Evolutionary conservation across 2,797 vertebrate species (phyloP).

Genomic region (Sibirionetta formosa): DNA sequence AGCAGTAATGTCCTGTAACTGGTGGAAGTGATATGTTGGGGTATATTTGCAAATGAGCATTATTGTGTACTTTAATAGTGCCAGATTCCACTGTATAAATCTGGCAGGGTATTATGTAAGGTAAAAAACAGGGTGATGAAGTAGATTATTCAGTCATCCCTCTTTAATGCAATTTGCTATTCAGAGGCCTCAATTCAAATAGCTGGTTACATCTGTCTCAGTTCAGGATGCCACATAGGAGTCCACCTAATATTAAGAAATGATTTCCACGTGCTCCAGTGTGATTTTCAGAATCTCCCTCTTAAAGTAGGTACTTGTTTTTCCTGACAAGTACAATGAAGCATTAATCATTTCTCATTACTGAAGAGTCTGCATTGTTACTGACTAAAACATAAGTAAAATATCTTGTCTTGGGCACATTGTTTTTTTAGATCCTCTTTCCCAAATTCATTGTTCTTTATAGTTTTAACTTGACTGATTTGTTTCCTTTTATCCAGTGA

Average conservation of each 20-base stretch:
- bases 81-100: background rate
- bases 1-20: background rate
- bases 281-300: background rate
- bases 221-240: background rate
- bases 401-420: background rate
- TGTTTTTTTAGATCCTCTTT: background rate
- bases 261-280: background rate
- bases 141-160: background rate
- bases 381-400: background rate
- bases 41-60: accelerated
- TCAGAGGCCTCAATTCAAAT: background rate
- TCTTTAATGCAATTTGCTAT: background rate
- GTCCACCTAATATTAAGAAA: background rate
- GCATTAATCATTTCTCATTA: background rate
- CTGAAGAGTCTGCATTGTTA: background rate
- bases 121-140: background rate
- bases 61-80: background rate
- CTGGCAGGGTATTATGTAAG: background rate
- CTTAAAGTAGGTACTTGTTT: background rate
- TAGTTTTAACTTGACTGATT: background rate
- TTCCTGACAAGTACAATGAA: background rate
- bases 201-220: background rate
- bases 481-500: background rate
- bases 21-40: background rate
- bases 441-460: background rate